Conservation (phyloP, 2,888 invertebrate species). For the Melangyna quadrimaculata region DNA sequence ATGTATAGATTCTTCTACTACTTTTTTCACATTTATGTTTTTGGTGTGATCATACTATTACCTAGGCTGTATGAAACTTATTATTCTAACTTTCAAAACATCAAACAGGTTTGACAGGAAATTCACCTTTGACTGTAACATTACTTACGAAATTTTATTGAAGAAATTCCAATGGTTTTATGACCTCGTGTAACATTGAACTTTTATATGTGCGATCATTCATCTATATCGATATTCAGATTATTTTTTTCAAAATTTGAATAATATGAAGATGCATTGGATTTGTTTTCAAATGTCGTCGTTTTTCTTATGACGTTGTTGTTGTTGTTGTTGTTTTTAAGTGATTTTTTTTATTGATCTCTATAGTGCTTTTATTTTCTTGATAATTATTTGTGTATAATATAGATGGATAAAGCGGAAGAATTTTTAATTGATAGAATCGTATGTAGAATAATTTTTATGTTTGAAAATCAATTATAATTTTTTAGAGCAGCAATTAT, state of each 20-base stretch:
- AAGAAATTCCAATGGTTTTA: slow-evolving; percentile 43
- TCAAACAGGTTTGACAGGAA: neutral
- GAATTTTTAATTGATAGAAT: slow-evolving; percentile 10
- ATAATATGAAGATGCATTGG: neutral
- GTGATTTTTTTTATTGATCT: slow-evolving; percentile 12
- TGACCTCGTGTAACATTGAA: slow-evolving; percentile 59
- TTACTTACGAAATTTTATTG: neutral
- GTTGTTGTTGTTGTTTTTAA: neutral
- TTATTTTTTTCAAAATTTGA: neutral
- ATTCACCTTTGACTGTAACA: neutral
- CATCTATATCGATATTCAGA: neutral
- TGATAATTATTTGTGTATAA: neutral
- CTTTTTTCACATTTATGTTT: too few relatives aligned
- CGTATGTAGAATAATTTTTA: neutral
- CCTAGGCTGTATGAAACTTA: too few relatives aligned
- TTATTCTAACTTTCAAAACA: too few relatives aligned
- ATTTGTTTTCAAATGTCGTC: neutral
- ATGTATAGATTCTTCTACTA: too few relatives aligned
- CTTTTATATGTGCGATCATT: slow-evolving; percentile 38
- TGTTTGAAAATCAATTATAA: slow-evolving; percentile 31
- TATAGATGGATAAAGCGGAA: neutral
- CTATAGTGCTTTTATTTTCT: neutral
- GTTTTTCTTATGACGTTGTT: too few relatives aligned
- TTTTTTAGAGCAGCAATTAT: neutral
- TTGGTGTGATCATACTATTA: too few relatives aligned